phyloP scores from a whole-genome alignment of 1,140 invertebrate species.

The Euwallacea fornicatus region DNA sequence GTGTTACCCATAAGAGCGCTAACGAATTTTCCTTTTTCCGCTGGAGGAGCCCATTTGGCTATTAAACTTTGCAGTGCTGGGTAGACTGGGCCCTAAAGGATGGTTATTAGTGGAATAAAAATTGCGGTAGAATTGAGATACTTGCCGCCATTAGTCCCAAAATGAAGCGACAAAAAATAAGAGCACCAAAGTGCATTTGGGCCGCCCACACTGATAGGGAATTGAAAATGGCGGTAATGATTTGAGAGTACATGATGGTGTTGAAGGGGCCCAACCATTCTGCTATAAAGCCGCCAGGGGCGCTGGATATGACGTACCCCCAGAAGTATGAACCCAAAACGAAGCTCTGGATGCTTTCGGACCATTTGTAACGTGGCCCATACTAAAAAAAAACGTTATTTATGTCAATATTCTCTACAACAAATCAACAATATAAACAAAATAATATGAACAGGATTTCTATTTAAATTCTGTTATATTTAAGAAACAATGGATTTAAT shows the following conservation, averaged over 20 bases:
- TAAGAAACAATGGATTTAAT: background rate
- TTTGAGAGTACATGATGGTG: slow-evolving; percentile 69
- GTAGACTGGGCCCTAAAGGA: slow-evolving; percentile 67
- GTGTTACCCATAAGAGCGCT: slow-evolving; percentile 74
- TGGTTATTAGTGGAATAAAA: background rate
- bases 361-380: slow-evolving; percentile 61
- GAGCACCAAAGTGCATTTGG: slow-evolving; percentile 60
- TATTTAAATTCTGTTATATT: background rate
- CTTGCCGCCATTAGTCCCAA: slow-evolving; percentile 68
- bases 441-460: too few species aligned
- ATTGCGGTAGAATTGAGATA: slow-evolving; percentile 2
- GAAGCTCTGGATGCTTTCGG: slow-evolving; percentile 62
- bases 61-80: slow-evolving; percentile 71
- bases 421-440: background rate
- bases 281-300: slow-evolving; percentile 50
- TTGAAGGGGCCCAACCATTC: slow-evolving; percentile 57
- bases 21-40: slow-evolving; percentile 75
- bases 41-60: slow-evolving; percentile 74
- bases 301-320: slow-evolving; percentile 55
- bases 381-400: slow-evolving; percentile 44
- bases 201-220: slow-evolving; percentile 67
- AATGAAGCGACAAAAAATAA: slow-evolving; percentile 65
- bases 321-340: slow-evolving; percentile 70
- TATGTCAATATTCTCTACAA: background rate
- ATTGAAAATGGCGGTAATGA: slow-evolving; percentile 70